Evolutionary conservation across 2,797 vertebrate genomes (phyloP).

Genomic region (Thripadectes ignobilis): DNA sequence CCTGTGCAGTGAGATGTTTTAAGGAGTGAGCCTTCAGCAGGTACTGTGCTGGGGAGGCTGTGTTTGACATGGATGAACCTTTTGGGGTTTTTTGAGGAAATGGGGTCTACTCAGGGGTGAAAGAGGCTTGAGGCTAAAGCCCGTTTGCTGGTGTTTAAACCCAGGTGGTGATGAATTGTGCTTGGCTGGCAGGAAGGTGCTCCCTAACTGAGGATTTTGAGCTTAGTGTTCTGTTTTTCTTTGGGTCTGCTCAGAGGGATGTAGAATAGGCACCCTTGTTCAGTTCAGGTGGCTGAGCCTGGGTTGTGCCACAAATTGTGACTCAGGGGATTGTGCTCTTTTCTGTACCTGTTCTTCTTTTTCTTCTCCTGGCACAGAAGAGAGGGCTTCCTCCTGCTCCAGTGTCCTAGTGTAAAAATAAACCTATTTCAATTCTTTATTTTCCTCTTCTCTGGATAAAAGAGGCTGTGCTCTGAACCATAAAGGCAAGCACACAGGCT

Average conservation of each 20-base stretch:
- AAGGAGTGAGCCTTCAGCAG: background rate
- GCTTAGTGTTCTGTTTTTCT: background rate
- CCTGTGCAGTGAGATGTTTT: fast-evolving
- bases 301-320: background rate
- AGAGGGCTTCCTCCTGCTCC: background rate
- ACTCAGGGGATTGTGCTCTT: fast-evolving
- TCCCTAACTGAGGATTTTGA: background rate
- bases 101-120: background rate
- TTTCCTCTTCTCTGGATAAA: background rate
- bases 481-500: background rate
- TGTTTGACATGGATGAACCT: fast-evolving
- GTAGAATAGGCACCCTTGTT: background rate
- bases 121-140: background rate
- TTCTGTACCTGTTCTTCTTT: background rate
- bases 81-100: background rate
- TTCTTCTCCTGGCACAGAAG: background rate
- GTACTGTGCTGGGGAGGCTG: background rate
- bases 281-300: background rate
- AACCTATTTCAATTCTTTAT: background rate
- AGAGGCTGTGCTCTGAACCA: background rate
- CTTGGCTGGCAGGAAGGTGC: background rate
- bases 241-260: background rate
- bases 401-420: background rate
- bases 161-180: background rate
- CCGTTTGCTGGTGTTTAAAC: background rate